phyloP scores from a whole-genome alignment of 2,888 invertebrate species.

The Drosophila tanythrix region DNA sequence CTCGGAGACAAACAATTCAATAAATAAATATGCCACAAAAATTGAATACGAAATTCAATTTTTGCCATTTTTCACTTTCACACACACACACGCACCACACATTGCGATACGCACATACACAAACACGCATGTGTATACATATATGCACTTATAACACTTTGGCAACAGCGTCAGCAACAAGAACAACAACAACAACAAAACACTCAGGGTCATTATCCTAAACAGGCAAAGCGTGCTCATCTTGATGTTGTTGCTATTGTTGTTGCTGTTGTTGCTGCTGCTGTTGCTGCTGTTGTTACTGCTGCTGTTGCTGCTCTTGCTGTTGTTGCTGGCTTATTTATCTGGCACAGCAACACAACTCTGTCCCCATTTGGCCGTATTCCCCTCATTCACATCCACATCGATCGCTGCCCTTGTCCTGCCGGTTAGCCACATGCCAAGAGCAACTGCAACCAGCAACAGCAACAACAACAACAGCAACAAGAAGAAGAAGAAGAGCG shows the following conservation, averaged over 20 bases:
- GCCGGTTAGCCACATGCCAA: constrained; percentile 61
- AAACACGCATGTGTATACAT: constrained; percentile 22
- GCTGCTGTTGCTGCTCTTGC: neutral
- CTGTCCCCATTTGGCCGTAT: constrained; percentile 48
- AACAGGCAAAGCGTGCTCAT: constrained; percentile 45
- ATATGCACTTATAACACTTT: constrained; percentile 46
- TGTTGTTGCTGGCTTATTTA: constrained; percentile 17
- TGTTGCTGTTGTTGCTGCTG: neutral
- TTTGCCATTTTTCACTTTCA: constrained; percentile 57
- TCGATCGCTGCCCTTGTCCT: constrained; percentile 63
- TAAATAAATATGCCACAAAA: constrained; percentile 43
- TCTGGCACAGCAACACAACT: constrained; percentile 43
- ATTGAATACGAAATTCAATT: constrained; percentile 48
- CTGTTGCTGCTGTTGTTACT: neutral
- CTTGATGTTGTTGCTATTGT: constrained; percentile 22
- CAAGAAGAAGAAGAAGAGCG: constrained; percentile 20
- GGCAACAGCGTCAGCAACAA: constrained; percentile 36
- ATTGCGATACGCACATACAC: constrained; percentile 21
- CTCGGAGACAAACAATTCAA: constrained; percentile 19
- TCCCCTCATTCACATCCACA: constrained; percentile 23
- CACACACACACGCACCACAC: constrained; percentile 8
- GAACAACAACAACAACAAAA: constrained; percentile 13
- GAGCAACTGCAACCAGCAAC: constrained; percentile 36
- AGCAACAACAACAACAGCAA: constrained; percentile 5
- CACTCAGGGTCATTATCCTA: constrained; percentile 73